Evolutionary conservation across 1,140 invertebrate species (phyloP), one percentile per base, ranked within the genome.

Genomic region (Hylaeus volcanicus): DNA sequence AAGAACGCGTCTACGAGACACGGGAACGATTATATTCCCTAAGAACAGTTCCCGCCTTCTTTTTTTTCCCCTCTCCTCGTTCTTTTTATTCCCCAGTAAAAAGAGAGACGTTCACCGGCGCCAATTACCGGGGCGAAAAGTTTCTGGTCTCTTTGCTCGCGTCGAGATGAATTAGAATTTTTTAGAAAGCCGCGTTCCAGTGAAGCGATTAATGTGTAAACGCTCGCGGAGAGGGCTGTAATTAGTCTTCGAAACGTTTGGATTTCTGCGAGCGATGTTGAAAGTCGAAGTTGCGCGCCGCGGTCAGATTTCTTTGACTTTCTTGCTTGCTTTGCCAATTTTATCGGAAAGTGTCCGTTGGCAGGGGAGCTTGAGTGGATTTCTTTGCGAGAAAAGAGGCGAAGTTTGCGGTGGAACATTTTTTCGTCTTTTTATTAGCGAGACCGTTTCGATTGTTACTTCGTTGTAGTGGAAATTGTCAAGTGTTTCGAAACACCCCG

Each of bases 111-210:
- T 63, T 72, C 63, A 26, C 69, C 12, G 14, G 53, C 58, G 48
- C 68, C 48, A 71, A 78, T 72, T 72, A 71, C 15, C 55, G 37
- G 26, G 58, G n/a, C n/a, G 26, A 72, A 63, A 69, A 78, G 39
- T 72, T 71, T 72, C 55, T 26, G 15, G 56, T 68, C 43, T 68
- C 45, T n/a, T 68, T 68, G n/a, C 65, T 68, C 43, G 41, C 48
- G 39, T 26, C 41, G 15, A 15, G 41, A 43, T 45, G 15, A 26
- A 60, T 60, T 26, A 26, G 15, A 5, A 6, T 37, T 45, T 45
- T 14, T 3, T 1, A n/a, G 63, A 56, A 66, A 55, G 11, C 6
- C 48, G 48, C 9, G 48, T 64, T 64, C 41, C 61, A 39, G 43
- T 64, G 61, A 64, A 64, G 11, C 61, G 61, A 37, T 43, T 64